Conservation (phyloP, 2,113 vertebrate species). For the Panurus biarmicus region DNA sequence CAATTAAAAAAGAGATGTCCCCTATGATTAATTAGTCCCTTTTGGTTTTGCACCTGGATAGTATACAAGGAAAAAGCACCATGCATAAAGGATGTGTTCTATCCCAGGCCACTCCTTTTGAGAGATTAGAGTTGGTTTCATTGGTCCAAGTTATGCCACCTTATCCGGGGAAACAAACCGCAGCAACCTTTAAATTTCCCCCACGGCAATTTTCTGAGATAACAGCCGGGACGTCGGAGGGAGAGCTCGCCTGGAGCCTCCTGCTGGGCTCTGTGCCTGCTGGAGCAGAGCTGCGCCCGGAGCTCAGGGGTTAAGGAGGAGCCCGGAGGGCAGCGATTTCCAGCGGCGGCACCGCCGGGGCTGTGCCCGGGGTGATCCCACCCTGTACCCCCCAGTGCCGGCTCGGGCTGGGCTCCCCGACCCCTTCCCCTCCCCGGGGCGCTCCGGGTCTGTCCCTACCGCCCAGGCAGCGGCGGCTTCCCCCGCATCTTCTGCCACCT, state of each 20-base stretch:
- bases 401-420: neutral
- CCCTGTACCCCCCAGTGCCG: accelerated
- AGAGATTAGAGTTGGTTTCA: neutral
- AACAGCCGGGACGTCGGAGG: neutral
- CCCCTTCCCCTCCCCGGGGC: accelerated
- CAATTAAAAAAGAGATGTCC: neutral
- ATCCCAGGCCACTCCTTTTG: neutral
- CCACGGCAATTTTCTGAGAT: neutral
- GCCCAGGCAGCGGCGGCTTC: neutral
- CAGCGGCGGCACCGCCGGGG: too few species aligned
- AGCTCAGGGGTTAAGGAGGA: neutral
- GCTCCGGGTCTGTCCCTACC: neutral
- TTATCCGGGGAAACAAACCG: neutral
- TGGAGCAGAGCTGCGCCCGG: neutral
- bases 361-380: too few species aligned
- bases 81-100: accelerated
- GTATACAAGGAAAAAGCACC: neutral
- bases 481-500: conserved; percentile 18
- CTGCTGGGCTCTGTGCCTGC: neutral
- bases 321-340: neutral
- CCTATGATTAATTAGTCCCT: neutral
- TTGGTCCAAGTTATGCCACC: neutral
- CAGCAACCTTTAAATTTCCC: neutral
- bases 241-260: accelerated
- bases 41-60: neutral